These are phyloP conservation scores for Erethizon dorsatum DNA, from an alignment of 2,797 vertebrate genomes.

Conservation along the genomic window DNA sequence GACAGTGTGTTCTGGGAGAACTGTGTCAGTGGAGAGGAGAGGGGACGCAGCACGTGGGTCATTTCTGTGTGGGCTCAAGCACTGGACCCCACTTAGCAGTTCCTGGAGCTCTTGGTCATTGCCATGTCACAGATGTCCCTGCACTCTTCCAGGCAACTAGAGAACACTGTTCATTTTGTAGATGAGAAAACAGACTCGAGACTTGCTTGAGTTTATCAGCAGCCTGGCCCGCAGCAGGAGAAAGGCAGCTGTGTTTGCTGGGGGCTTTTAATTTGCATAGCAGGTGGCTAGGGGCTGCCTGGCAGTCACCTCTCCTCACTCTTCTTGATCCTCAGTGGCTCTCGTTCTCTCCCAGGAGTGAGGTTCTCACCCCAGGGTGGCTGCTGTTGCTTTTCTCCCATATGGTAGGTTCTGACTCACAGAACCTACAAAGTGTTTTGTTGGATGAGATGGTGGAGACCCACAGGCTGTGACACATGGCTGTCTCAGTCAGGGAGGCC, in stretches of 20 bases:
- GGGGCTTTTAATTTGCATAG: background rate
- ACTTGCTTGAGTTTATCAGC: background rate
- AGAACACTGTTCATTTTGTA: background rate
- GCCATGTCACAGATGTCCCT: fast-evolving
- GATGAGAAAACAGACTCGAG: background rate
- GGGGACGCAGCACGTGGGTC: background rate
- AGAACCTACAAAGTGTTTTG: background rate
- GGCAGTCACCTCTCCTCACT: background rate
- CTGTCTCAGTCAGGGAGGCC: slow-evolving; percentile 75
- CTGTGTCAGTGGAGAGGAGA: too few species aligned
- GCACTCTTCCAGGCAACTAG: background rate
- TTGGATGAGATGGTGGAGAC: background rate
- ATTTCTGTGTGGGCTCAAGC: fast-evolving
- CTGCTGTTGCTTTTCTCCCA: background rate
- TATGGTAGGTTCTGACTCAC: fast-evolving
- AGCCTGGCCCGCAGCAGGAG: background rate
- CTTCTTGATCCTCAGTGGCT: background rate
- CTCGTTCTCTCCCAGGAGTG: fast-evolving
- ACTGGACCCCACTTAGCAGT: fast-evolving
- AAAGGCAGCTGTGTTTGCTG: background rate
- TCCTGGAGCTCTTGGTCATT: background rate
- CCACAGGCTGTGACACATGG: background rate
- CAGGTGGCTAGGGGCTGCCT: background rate
- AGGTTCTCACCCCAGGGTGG: background rate
- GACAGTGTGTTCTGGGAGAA: slow-evolving; percentile 22